Conservation (phyloP, 2,797 vertebrate genomes). For the Manis crassicaudata region DNA sequence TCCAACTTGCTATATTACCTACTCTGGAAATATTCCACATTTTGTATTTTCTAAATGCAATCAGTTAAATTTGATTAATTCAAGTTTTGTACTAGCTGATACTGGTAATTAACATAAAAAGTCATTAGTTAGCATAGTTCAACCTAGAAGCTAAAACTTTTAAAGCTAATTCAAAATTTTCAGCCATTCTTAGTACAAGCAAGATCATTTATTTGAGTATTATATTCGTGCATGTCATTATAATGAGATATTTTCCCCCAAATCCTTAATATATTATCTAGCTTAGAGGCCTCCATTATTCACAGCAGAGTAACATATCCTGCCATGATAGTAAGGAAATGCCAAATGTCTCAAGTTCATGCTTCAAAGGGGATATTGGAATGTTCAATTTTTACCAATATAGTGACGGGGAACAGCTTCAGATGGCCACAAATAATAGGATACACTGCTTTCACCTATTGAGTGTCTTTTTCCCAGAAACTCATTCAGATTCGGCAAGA, state of each 20-base stretch:
- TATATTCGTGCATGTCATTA: not conserved
- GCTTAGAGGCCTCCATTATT: not conserved
- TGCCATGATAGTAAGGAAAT: not conserved
- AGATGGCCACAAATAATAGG: not conserved
- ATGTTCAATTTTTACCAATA: not conserved
- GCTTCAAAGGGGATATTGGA: not conserved
- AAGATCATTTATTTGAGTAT: conserved; percentile 42
- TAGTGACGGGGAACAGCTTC: not conserved
- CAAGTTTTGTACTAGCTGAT: not conserved
- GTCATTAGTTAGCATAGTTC: not conserved
- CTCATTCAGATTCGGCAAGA: conserved; percentile 52
- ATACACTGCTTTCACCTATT: not conserved
- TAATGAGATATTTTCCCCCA: not conserved
- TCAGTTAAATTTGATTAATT: not conserved
- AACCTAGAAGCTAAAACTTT: not conserved
- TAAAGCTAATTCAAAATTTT: conserved; percentile 8
- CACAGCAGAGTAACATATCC: not conserved
- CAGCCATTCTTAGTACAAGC: not conserved
- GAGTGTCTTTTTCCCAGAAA: not conserved
- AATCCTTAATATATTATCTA: conserved; percentile 24
- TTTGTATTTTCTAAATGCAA: conserved; percentile 12
- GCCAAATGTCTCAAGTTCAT: not conserved
- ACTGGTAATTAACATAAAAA: not conserved
- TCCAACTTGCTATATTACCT: not conserved
- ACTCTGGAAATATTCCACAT: not conserved